Conservation (phyloP, 2,888 invertebrate species). For the Habrosyne pyritoides region DNA sequence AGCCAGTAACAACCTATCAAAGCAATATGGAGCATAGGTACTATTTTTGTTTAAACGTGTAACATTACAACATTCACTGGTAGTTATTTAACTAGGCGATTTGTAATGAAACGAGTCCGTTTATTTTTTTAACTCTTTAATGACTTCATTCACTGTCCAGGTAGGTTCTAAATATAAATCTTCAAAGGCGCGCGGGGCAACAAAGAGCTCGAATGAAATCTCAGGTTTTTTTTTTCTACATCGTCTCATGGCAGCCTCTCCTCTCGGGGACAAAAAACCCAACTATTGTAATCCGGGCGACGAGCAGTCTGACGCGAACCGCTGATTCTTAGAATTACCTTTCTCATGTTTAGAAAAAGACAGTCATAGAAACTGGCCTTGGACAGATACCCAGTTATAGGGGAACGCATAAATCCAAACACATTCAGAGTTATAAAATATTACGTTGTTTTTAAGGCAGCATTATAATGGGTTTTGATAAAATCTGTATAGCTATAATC, state of each 20-base stretch:
- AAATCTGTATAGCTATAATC: too few relatives aligned
- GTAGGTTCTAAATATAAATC: slow-evolving; percentile 64
- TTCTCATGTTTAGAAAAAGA: slow-evolving; percentile 28
- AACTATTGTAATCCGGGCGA: slow-evolving; percentile 75
- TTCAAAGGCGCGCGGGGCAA: slow-evolving; percentile 62
- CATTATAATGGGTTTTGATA: not conserved
- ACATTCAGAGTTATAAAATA: not conserved
- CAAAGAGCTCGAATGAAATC: slow-evolving; percentile 63
- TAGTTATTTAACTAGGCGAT: slow-evolving; percentile 16
- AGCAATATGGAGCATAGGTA: not conserved
- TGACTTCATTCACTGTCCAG: slow-evolving; percentile 55
- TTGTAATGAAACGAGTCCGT: slow-evolving; percentile 29
- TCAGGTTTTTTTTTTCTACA: slow-evolving; percentile 62
- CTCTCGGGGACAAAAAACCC: slow-evolving; percentile 67
- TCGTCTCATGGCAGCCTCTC: slow-evolving; percentile 59
- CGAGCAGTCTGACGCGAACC: slow-evolving; percentile 75
- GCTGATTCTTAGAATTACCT: slow-evolving; percentile 69
- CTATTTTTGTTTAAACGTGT: not conserved
- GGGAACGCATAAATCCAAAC: not conserved
- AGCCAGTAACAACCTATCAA: not conserved
- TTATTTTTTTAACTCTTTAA: slow-evolving; percentile 48
- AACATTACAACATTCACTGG: not conserved
- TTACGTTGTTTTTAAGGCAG: not conserved
- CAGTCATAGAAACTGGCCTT: slow-evolving; percentile 3
- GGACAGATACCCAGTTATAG: not conserved